Base-by-base conservation (phyloP, 1,140 invertebrate genomes). In the Campoletis sonorensis region DNA sequence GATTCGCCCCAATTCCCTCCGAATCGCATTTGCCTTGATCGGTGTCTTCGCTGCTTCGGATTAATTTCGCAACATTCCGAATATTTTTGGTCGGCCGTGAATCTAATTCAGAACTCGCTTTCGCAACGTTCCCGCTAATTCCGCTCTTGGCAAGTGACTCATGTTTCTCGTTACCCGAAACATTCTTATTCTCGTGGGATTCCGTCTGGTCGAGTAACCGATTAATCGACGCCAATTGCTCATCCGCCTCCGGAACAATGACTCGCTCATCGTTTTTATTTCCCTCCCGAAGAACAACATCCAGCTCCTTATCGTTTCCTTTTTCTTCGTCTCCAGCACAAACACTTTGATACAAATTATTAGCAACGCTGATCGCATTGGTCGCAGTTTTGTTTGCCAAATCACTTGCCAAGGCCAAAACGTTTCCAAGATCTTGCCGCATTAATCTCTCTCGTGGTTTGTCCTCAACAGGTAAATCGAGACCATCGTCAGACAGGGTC, bases 401-500 rank as follows among this genome's bases (percentile, higher is more conserved):
- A 82, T 89, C 85, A 10, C 79, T 76, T 1, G 85, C 87, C 2
- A 88, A 33, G 10, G 82, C 82, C 1, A 87, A 23, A 8, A 87
- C 79, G 1, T 83, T 80, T 1, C 61, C 76, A 0, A 88, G 80
- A 16, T 83, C 80, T 5, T 78, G 40, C 0, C 84, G 70, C 10
- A 77, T 5, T 21, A 58, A 13, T 21, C 81, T 40, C 33, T 82
- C 79, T 51, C 80, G 84, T 26, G 8, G 40, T 71, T 81, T 83
- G 1, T 82, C 77, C 5, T 84, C 85, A 3, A 11, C 51, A 15
- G 78, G 68, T 51, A 83, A 27, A 68, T 85, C 84, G 8, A 80
- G 0, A 0, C 81, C 86, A 33, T 92, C 89, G 4, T 89, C 86
- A 0, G 88, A 91, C 0, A 89, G 72, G 0, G 86, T 86, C 26